Conservation (phyloP, 1,140 invertebrate species). For the Achroia grisella region DNA sequence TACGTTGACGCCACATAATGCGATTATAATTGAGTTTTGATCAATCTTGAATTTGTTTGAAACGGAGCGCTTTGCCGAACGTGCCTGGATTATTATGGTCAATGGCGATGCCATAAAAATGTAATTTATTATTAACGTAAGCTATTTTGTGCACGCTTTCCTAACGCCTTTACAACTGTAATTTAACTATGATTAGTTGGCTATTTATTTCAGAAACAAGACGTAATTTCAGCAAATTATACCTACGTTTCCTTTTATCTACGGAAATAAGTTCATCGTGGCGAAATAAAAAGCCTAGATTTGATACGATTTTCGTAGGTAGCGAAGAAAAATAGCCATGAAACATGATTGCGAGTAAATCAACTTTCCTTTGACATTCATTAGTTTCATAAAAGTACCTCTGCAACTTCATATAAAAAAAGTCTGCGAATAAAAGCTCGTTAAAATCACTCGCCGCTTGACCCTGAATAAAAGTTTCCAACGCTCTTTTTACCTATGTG, state of each 20-base stretch:
- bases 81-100: neutral
- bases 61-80: conserved; percentile 1
- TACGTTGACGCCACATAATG: conserved; percentile 31
- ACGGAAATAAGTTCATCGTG: neutral
- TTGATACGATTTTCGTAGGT: conserved; percentile 3
- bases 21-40: conserved; percentile 38
- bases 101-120: no score
- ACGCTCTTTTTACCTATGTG: conserved; percentile 32
- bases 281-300: conserved; percentile 8
- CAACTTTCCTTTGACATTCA: conserved; percentile 49
- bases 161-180: no score
- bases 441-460: conserved; percentile 58
- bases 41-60: conserved; percentile 16
- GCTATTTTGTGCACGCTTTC: no score
- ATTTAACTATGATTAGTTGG: no score
- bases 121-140: no score
- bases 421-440: conserved; percentile 50
- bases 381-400: conserved; percentile 57
- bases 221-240: no score
- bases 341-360: conserved; percentile 31
- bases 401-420: conserved; percentile 29
- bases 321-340: conserved; percentile 11
- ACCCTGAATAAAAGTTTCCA: conserved; percentile 50
- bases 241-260: neutral
- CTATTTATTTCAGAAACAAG: no score